Percentiles rank a stretch among this genome's conserved stretches.
Evolutionary conservation across 2,113 vertebrate species (phyloP).

Genomic region (Centrocercus urophasianus): DNA sequence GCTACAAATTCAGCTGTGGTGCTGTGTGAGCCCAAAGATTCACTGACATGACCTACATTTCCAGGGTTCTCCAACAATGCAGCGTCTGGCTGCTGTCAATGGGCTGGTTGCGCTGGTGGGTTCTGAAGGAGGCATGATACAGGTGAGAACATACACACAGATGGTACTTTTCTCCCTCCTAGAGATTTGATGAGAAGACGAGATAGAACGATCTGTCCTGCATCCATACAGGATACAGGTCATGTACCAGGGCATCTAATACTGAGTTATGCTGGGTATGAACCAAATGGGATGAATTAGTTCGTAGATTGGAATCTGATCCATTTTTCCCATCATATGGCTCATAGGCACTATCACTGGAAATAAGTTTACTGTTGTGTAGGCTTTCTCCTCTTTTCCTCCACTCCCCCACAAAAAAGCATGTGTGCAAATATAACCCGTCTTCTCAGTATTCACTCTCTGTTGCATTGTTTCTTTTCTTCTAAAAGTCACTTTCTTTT

Average conservation of each 20-base stretch:
- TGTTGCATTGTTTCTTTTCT: background rate
- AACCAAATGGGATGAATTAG: background rate
- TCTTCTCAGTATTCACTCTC: background rate
- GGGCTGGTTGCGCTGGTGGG: slow-evolving; percentile 91
- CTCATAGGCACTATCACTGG: background rate
- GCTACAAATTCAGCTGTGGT: background rate
- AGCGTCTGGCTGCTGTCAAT: slow-evolving; percentile 90
- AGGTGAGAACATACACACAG: slow-evolving; percentile 78
- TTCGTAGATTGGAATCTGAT: background rate
- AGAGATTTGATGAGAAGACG: background rate
- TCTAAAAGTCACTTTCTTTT: background rate
- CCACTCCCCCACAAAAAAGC: background rate
- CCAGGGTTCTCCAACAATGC: slow-evolving; percentile 94
- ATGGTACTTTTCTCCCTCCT: background rate
- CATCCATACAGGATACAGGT: background rate
- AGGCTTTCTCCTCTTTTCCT: background rate
- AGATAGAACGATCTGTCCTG: background rate
- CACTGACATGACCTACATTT: slow-evolving; percentile 11
- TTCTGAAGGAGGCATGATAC: slow-evolving; percentile 87
- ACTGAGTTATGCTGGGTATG: background rate
- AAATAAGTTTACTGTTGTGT: background rate
- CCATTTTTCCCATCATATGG: background rate
- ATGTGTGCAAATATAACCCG: background rate
- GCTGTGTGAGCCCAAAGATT: background rate
- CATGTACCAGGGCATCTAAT: background rate